Percentiles rank a stretch among this genome's conserved stretches.
Evolutionary conservation across 2,797 vertebrate genomes (phyloP).

Genomic region (Falco berigora): DNA sequence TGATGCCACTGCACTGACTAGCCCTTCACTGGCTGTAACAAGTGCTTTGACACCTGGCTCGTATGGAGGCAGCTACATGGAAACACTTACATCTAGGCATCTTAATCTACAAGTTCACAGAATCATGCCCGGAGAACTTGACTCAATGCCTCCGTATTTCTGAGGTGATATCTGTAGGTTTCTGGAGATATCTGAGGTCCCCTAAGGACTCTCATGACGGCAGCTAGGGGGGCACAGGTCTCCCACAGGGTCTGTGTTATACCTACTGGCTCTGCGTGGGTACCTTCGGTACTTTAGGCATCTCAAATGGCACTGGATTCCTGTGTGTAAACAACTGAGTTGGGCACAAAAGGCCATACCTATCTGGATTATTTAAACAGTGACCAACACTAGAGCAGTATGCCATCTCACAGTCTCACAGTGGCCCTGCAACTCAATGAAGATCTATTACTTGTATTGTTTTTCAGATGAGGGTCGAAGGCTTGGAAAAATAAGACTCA

Average conservation of each 20-base stretch:
- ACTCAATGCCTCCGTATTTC: background rate
- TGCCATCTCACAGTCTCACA: background rate
- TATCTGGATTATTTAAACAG: background rate
- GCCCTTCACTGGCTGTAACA: background rate
- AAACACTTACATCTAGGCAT: background rate
- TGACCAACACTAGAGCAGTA: background rate
- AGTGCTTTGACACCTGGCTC: background rate
- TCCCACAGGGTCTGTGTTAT: background rate
- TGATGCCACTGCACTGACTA: background rate
- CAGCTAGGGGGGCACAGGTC: background rate
- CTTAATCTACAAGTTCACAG: background rate
- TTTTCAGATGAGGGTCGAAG: background rate
- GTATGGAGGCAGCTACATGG: background rate
- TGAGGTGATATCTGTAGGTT: background rate
- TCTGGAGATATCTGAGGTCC: background rate
- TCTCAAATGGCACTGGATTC: background rate
- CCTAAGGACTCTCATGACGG: background rate
- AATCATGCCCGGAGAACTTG: background rate
- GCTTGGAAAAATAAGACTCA: background rate
- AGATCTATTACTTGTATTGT: background rate
- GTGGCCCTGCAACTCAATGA: background rate
- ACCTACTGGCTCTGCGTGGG: background rate
- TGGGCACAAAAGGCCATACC: background rate
- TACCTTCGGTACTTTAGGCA: background rate
- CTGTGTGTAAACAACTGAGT: background rate